Base-by-base conservation (phyloP, 2,888 invertebrate genomes). In the Campopleginae sp. region DNA sequence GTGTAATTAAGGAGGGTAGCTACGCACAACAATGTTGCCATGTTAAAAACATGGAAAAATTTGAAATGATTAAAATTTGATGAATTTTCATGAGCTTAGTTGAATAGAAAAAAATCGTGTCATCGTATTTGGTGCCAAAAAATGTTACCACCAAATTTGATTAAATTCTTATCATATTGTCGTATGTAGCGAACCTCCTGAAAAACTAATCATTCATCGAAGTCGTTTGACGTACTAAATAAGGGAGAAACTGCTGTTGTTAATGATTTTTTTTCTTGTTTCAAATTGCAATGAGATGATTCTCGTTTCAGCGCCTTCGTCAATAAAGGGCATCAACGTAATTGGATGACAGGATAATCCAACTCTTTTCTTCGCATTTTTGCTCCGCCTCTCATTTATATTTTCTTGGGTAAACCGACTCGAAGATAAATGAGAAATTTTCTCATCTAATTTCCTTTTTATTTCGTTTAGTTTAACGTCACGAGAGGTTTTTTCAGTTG, bases 361-460 rank as follows among this genome's bases (percentile, higher is more conserved):
- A 14, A 17, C 12, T 33, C 19, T 48, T 31, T 54, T 42, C 7
- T 58, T 58, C 23, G 10, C 38, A 19, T 65, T 38, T 38, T 33
- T 31, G 1, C 42, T 66, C 48, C 38, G 17, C 31, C 19, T 12
- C 27, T 65, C 42, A 14, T 51, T 51, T 31, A 17, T 46, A 17
- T 19, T 33, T 38, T 17, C 14, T 17, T 6, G 23, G 66, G 66
- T 38, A 65, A 66, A 44, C 51, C 46, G 12, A 14, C 7, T 51
- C 48, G 46, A 48, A 8, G 44, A 65, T 66, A 51, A 66, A 65
- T 38, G 65, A 76, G 63, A 42, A 27, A 76, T 76, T 66, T 23
- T 66, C 27, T 58, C 27, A 27, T 58, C 27, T 1, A 27, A 54
- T 23, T 14, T 12, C 12, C 33, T 17, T n/a, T 51, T 27, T n/a